A percentile compares a stretch with the other conserved stretches of the same genome.
Conservation (phyloP, 2,113 vertebrate species). For the Hassar affinis region DNA sequence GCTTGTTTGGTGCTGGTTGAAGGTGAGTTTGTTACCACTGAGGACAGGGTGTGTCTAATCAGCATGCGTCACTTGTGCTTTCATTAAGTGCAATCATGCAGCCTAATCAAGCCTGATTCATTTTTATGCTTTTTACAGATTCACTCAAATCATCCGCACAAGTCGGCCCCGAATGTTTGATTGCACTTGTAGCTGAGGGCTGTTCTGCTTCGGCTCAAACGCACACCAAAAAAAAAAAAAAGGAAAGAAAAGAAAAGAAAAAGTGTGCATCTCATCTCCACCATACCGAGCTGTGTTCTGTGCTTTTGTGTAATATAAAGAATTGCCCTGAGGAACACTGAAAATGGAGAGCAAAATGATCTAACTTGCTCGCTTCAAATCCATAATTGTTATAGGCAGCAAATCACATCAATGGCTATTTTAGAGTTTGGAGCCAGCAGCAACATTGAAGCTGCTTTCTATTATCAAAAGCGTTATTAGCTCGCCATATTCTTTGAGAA, state of each 20-base stretch:
- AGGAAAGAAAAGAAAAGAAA: constrained; percentile 26
- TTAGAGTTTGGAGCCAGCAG: constrained; percentile 55
- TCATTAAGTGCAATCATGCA: constrained; percentile 73
- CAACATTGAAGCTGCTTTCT: constrained; percentile 53
- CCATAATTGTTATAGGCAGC: constrained; percentile 53
- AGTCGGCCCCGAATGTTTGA: constrained; percentile 67
- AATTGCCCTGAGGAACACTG: constrained; percentile 49
- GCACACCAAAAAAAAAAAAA: constrained; percentile 29
- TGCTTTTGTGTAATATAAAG: constrained; percentile 52
- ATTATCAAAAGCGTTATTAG: constrained; percentile 53
- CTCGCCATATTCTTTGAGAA: constrained; percentile 40
- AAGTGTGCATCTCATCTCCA: constrained; percentile 15
- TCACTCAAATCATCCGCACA: constrained; percentile 64
- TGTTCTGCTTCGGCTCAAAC: constrained; percentile 57
- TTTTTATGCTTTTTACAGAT: constrained; percentile 66
- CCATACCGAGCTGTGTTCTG: constrained; percentile 38
- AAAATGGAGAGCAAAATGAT: constrained; percentile 50
- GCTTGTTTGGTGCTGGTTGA: constrained; percentile 42
- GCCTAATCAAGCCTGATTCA: constrained; percentile 74
- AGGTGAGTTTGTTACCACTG: constrained; percentile 36
- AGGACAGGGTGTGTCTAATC: constrained; percentile 66
- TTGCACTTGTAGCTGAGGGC: constrained; percentile 61
- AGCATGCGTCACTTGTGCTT: constrained; percentile 61
- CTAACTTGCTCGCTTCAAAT: constrained; percentile 52
- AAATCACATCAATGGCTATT: constrained; percentile 57